Evolutionary conservation across 1,140 invertebrate genomes (phyloP).

Genomic region (Colletes latitarsis): DNA sequence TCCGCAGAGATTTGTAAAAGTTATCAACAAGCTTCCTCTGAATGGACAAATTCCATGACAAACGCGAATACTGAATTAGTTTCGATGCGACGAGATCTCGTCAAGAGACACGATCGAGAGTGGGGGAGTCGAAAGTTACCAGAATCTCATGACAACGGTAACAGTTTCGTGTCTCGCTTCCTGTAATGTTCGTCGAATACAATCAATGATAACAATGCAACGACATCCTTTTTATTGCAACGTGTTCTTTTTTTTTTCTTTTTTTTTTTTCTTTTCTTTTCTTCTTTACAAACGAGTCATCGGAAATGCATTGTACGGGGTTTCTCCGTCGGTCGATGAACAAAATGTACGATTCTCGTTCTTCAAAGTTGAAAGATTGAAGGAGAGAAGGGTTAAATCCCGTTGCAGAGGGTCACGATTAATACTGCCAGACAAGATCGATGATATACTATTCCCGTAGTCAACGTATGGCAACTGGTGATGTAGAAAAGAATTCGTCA

Average conservation of each 20-base stretch:
- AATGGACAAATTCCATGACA: constrained; percentile 22
- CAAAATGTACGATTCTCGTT: background rate
- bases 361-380: background rate
- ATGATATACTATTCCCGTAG: background rate
- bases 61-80: constrained; percentile 29
- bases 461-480: constrained; percentile 26
- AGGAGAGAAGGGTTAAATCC: constrained; percentile 19
- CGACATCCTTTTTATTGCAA: constrained; percentile 28
- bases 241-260: background rate
- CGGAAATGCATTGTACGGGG: constrained; percentile 22
- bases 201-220: constrained; percentile 1
- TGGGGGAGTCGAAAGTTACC: background rate
- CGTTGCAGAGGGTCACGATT: constrained; percentile 37
- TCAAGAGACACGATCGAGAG: background rate
- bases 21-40: background rate
- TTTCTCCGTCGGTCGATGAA: background rate
- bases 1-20: background rate
- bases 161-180: background rate
- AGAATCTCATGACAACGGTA: constrained; percentile 16
- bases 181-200: background rate
- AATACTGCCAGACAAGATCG: constrained; percentile 35
- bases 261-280: background rate
- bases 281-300: constrained; percentile 19
- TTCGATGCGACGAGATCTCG: background rate
- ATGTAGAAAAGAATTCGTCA: constrained; percentile 30